These are phyloP conservation scores for Plectrocnemia conspersa DNA, from an alignment of 1,140 invertebrate genomes.

Conservation along the genomic window DNA sequence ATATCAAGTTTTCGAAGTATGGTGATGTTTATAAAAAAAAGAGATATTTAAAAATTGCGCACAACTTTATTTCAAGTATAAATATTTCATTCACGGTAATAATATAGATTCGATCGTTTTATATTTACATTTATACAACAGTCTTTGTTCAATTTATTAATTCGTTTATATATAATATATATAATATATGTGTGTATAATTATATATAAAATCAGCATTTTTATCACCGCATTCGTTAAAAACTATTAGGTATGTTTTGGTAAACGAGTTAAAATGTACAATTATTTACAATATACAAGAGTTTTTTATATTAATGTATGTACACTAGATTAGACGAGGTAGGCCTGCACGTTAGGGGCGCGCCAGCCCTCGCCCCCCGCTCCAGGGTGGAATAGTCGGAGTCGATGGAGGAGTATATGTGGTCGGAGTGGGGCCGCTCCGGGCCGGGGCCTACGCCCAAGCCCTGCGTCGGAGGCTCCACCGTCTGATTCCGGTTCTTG, in stretches of 20 bases:
- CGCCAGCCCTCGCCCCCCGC: constrained; percentile 46
- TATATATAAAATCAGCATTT: constrained; percentile 24
- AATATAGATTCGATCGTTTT: constrained; percentile 33
- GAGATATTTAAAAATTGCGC: constrained; percentile 31
- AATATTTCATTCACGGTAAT: constrained; percentile 36
- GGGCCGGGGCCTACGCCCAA: constrained; percentile 45
- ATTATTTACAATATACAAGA: background rate
- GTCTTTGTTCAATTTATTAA: constrained; percentile 30
- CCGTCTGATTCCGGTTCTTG: constrained; percentile 47
- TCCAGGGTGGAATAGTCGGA: constrained; percentile 65
- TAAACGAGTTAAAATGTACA: constrained; percentile 28
- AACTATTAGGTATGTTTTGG: constrained; percentile 35
- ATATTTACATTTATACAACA: constrained; percentile 35
- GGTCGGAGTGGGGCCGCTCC: constrained; percentile 70
- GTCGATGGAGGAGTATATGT: constrained; percentile 83
- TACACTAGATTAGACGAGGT: constrained; percentile 42
- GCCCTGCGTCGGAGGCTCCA: constrained; percentile 47
- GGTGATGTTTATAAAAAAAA: constrained; percentile 2
- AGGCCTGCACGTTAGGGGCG: constrained; percentile 49
- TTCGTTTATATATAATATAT: constrained; percentile 14
- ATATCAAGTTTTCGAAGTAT: no score
- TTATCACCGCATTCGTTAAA: constrained; percentile 26
- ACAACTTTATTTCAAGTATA: constrained; percentile 36
- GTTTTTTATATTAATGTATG: background rate
- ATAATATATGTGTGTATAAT: constrained; percentile 12